Conservation (phyloP, 2,113 vertebrate genomes). For the Picathartes gymnocephalus region DNA sequence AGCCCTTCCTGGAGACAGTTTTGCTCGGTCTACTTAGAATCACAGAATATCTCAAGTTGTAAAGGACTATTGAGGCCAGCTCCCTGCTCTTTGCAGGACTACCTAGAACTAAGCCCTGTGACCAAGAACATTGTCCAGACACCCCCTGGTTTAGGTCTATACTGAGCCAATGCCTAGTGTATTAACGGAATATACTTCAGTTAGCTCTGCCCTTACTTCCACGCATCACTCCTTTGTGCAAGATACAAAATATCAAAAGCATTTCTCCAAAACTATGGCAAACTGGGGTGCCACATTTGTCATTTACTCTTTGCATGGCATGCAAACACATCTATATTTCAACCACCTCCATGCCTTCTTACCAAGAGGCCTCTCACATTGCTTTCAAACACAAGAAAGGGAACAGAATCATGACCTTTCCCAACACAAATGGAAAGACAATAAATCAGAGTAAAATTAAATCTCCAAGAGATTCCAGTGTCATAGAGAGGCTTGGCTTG, state of each 20-base stretch:
- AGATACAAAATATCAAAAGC: background rate
- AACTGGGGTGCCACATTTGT: background rate
- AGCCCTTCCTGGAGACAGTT: background rate
- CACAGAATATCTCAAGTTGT: background rate
- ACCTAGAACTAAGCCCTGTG: background rate
- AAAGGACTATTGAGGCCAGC: background rate
- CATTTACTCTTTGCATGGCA: background rate
- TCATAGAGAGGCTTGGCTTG: background rate
- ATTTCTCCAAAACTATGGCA: background rate
- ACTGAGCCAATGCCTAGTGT: background rate
- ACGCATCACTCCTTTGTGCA: background rate
- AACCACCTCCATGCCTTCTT: background rate
- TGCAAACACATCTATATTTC: background rate
- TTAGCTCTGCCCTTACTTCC: background rate
- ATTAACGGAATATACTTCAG: background rate
- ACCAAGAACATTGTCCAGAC: background rate
- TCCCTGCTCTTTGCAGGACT: background rate
- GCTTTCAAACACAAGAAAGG: background rate
- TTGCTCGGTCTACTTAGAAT: background rate
- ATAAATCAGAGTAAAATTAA: background rate
- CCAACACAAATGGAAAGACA: background rate
- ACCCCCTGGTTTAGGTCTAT: background rate
- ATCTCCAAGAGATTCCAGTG: background rate
- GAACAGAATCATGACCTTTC: background rate
- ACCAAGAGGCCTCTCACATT: background rate